A percentile compares a stretch with the other conserved stretches of the same genome.
phyloP scores from a whole-genome alignment of 2,797 vertebrate species.

The Pteropus rufus region DNA sequence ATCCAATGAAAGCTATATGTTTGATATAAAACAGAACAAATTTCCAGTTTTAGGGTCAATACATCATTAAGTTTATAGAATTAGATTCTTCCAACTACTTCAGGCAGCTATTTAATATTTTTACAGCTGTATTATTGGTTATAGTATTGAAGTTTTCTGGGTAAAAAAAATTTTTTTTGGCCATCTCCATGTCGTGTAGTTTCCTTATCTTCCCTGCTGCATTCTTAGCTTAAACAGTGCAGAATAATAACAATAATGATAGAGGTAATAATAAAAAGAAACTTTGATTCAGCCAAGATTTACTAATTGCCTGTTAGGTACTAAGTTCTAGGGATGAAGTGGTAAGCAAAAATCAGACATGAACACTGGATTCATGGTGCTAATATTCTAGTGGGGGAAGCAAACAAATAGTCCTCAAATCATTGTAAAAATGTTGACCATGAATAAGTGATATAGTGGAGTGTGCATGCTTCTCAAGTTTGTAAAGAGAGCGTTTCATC shows the following conservation, averaged over 20 bases:
- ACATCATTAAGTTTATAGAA: neutral
- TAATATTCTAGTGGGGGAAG: neutral
- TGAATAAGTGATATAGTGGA: neutral
- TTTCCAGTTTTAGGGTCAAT: conserved; percentile 18
- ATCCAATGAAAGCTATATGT: neutral
- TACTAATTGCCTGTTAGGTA: neutral
- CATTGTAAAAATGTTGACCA: neutral
- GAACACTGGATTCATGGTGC: neutral
- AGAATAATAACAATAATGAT: conserved; percentile 14
- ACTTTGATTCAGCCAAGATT: conserved; percentile 13
- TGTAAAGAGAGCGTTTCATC: conserved; percentile 21
- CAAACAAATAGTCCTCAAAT: neutral
- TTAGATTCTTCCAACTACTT: neutral
- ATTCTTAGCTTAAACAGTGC: neutral
- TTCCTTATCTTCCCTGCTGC: neutral
- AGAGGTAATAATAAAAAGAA: conserved; percentile 15
- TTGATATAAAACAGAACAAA: neutral
- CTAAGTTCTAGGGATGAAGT: neutral
- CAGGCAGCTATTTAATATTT: conserved; percentile 7
- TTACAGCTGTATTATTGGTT: conserved; percentile 8
- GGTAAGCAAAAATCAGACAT: neutral
- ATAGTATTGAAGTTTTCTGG: conserved; percentile 29
- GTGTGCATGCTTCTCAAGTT: neutral
- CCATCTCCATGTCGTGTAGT: neutral
- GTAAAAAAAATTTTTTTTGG: neutral